Evolutionary conservation across 1,140 invertebrate species (phyloP).

Genomic region (Matsumurasca onukii): DNA sequence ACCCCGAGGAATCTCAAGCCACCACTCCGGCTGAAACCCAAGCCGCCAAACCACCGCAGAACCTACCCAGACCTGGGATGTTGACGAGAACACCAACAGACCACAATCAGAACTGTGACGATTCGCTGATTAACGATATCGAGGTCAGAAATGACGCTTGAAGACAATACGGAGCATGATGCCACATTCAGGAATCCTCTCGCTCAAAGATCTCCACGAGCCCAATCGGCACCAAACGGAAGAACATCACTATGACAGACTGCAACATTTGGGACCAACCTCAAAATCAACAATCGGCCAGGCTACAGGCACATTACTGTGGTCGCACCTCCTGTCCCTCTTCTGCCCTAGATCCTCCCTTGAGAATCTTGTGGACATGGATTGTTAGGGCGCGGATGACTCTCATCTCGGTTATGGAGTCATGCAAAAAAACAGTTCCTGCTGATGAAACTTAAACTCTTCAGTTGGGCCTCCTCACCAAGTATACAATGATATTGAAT

Average conservation of each 20-base stretch:
- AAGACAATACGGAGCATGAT: constrained; percentile 71
- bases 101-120: background rate
- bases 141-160: constrained; percentile 71
- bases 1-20: constrained; percentile 2
- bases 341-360: constrained; percentile 4
- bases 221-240: background rate
- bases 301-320: constrained; percentile 41
- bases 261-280: constrained; percentile 75
- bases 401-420: constrained; percentile 75
- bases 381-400: constrained; percentile 63
- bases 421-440: constrained; percentile 63
- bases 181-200: constrained; percentile 50
- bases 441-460: constrained; percentile 48
- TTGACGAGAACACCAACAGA: constrained; percentile 6
- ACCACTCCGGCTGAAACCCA: constrained; percentile 47
- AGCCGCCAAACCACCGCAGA: constrained; percentile 64
- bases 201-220: background rate
- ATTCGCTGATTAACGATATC: constrained; percentile 61
- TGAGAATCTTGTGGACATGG: background rate
- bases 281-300: constrained; percentile 62
- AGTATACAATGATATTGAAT: constrained; percentile 72
- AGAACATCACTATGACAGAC: constrained; percentile 61
- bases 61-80: constrained; percentile 35
- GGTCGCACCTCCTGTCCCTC: constrained; percentile 7
- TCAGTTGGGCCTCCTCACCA: constrained; percentile 59